Evolutionary conservation across 2,888 invertebrate genomes (phyloP), one percentile per base, ranked within the genome.

Genomic region (Odontocerum albicorne): DNA sequence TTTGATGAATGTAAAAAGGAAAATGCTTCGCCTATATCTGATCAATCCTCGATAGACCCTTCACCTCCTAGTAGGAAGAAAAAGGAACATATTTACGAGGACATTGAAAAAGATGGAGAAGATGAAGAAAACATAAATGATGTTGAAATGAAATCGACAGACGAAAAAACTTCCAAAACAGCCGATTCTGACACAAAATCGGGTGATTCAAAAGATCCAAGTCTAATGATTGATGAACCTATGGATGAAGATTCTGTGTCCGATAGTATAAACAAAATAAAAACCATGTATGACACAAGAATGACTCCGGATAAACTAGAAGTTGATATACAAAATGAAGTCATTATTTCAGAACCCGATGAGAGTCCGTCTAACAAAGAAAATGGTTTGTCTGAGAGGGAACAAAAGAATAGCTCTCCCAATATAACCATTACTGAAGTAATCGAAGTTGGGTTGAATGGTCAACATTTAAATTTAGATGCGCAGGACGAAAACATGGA

Each of bases 71-170:
- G 74, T 3, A 73, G 79, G 54, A 74, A 79, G 64, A 79, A 77
- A 60, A 80, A 80, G 62, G 83, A 83, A 59, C 84, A 84, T 65
- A 80, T 83, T 55, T 84, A 84, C 61, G 84, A 84, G 70, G 84
- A 84, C 57, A 84, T 84, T 61, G 81, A 79, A 57, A 73, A 75
- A 62, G 68, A 71, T 8, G 72, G 75, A 54, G 71, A 76, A 49
- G 73, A 72, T 55, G 43, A 62, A 33, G 64, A 65, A 19, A 71
- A 71, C 2, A 8, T 13, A 54, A 67, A 69, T 10, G 22, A 35
- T 20, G 32, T n/a, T 39, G 20, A 42, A 10, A 38, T 19, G 10
- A 19, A 16, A 15, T 2, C 6, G 8, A 17, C 33, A 13, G 32
- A 49, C 6, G 12, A 31, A 4, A 10, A 49, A 39, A 7, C 13